Base-by-base conservation (phyloP, 2,888 invertebrate genomes). In the Punctoribates punctum region DNA sequence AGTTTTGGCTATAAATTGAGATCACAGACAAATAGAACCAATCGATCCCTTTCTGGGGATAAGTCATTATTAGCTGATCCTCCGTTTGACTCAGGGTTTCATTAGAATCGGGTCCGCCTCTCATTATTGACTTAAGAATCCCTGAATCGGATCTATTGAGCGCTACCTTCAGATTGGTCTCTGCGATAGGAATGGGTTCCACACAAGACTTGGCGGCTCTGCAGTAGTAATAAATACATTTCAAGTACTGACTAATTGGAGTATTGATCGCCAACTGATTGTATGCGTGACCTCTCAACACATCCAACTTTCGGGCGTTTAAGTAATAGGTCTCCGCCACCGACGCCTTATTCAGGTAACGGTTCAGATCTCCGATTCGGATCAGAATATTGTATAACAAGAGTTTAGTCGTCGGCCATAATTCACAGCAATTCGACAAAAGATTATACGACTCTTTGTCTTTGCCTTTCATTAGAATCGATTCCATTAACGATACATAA, bases 21-120 rank as follows among this genome's bases (percentile, higher is more conserved):
- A 78, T 57, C 42, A 78, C 78, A 46, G 73, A 54, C 46, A 78
- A 46, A 72, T 75, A 78, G 15, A 78, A 75, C 78, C 77, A 78
- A 54, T 78, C 77, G 42, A 57, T 42, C 15, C 74, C 74, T 38
- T 29, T 76, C 23, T 60, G 60, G 5, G 77, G 77, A 20, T 62
- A 70, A 2, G 74, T 57, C 20, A 60, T 13, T 3, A 46, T 48
- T 13, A 76, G 25, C 13, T 62, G 62, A 20, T 70, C 62, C 8
- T 74, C 74, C 6, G 1, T 3, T 27, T 42, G 11, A 13, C 11
- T 42, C 42, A 42, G 20, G 5, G 46, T 20, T 29, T 20, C 17
- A 13, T 29, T 74, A 17, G 57, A 11, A 8, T 60, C 48, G 38
- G 13, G 23, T 5, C 9, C 15, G n/a, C 20, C 17, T 65, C 23